Conservation (phyloP, 2,113 vertebrate species). For the Mystacornis crossleyi region DNA sequence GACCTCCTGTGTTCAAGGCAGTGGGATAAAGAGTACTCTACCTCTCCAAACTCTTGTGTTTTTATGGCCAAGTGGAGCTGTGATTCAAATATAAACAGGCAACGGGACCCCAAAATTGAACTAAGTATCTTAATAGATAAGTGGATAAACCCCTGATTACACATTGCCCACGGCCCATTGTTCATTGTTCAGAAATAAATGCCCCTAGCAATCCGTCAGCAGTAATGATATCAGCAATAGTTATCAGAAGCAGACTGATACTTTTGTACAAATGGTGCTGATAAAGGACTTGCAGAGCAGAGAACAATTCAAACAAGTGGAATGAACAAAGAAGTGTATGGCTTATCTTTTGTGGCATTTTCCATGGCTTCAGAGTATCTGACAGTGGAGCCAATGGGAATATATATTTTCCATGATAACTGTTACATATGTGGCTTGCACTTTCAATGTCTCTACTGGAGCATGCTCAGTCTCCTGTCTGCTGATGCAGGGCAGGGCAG, state of each 20-base stretch:
- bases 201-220: neutral
- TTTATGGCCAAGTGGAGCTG: neutral
- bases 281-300: conserved; percentile 1
- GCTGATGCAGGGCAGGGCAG: neutral
- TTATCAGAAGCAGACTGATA: conserved; percentile 36
- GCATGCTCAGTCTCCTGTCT: neutral
- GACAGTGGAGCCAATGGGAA: conserved; percentile 23
- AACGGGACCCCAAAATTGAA: neutral
- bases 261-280: neutral
- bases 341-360: conserved; percentile 54
- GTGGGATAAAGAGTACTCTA: neutral
- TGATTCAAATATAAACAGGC: neutral
- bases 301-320: neutral
- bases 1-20: neutral
- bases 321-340: neutral
- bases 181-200: conserved; percentile 29
- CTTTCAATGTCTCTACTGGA: neutral
- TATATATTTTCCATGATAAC: conserved; percentile 43
- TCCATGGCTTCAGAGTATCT: conserved; percentile 43
- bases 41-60: neutral
- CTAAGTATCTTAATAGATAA: neutral
- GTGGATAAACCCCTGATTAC: neutral
- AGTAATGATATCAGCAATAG: neutral
- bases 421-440: neutral
- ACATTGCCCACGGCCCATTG: neutral